Evolutionary conservation across 2,888 invertebrate species (phyloP), one percentile per base, ranked within the genome.

Genomic region (Temnothorax ravouxi): DNA sequence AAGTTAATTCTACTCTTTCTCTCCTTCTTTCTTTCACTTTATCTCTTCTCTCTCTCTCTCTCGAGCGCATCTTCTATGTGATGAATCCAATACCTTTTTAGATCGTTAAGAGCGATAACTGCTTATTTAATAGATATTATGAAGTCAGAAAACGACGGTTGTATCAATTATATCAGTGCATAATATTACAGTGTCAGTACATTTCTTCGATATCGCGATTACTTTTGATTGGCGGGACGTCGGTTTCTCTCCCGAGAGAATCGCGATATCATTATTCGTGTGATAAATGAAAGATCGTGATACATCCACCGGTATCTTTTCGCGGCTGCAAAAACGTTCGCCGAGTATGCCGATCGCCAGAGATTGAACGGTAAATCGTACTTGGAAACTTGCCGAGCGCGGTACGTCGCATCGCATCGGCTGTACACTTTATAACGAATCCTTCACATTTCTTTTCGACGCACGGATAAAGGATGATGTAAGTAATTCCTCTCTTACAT

Each of bases 311-410:
- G 77, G 59, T 84, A 82, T 72, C 84, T 81, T 69, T 44, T 62
- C 75, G 74, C 62, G 84, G 54, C 38, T 75, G 86, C 86, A 88
- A 88, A 88, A 88, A 89, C 15, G 8, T 34, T 54, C 13, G 50
- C n/a, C 67, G 56, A 41, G 66, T 52, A 82, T 86, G 25, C 18
- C 72, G 87, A 71, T 72, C 79, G 76, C 67, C 86, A 86, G 80
- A 79, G 83, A 88, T 89, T 87, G 87, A 88, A 89, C 88, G 88
- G 88, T 89, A 89, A 89, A 89, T 89, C 84, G 87, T 86, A 87
- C 87, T 87, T 89, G 89, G 89, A 87, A 86, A 89, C 87, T 86
- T 82, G 86, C 72, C 79, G 80, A 84, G 87, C 84, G 87, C 77
- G 74, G 74, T 44, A 71, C 71, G 34, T 71, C 74, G 74, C 61